phyloP scores from a whole-genome alignment of 2,888 invertebrate species.

The Tipula confusa region DNA sequence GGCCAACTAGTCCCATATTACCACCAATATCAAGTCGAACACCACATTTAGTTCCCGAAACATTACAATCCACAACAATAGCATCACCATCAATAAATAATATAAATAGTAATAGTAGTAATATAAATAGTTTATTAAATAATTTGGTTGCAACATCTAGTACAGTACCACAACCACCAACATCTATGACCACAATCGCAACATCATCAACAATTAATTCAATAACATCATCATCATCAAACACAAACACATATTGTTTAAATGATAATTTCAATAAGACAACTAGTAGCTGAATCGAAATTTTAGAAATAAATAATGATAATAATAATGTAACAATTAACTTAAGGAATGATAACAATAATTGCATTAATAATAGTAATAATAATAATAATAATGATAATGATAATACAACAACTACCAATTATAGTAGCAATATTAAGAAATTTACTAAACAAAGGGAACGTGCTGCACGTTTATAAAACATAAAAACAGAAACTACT shows the following conservation, averaged over 20 bases:
- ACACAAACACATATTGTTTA: constrained; percentile 26
- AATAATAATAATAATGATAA: constrained; percentile 8
- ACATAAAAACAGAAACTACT: not conserved
- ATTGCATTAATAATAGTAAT: constrained; percentile 28
- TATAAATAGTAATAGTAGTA: not conserved
- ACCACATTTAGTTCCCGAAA: constrained; percentile 69
- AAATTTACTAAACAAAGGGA: constrained; percentile 34
- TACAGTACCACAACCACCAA: not conserved
- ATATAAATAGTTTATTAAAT: constrained; percentile 25
- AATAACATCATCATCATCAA: constrained; percentile 31
- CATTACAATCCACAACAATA: constrained; percentile 40
- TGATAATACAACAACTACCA: constrained; percentile 13
- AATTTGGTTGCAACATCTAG: constrained; percentile 1
- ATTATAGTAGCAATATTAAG: constrained; percentile 26
- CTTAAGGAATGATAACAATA: constrained; percentile 25
- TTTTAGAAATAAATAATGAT: constrained; percentile 21
- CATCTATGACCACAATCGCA: not conserved
- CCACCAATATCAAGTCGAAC: constrained; percentile 67
- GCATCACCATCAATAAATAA: constrained; percentile 41
- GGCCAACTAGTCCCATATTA: constrained; percentile 75
- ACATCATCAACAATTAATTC: constrained; percentile 31
- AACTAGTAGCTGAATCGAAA: constrained; percentile 34
- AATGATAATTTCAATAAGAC: constrained; percentile 28
- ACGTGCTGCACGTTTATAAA: constrained; percentile 33
- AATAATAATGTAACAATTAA: not conserved